phyloP scores from a whole-genome alignment of 2,888 invertebrate genomes.

The Cinara cedri region DNA sequence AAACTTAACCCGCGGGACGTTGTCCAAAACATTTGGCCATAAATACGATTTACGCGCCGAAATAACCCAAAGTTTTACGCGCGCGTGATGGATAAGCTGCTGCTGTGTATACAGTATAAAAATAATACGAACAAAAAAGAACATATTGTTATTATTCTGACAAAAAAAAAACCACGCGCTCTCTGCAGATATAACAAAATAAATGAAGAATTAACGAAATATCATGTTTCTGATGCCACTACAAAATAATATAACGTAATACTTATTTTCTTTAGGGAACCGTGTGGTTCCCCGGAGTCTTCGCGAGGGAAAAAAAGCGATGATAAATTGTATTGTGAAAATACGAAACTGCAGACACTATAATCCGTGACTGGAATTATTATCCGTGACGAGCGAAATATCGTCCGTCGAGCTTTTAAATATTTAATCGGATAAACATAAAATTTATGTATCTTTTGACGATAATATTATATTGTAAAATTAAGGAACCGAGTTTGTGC shows the following conservation, averaged over 20 bases:
- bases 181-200: too few relatives aligned
- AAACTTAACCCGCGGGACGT: constrained; percentile 54
- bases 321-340: constrained; percentile 24
- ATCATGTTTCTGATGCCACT: background rate
- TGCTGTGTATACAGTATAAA: constrained; percentile 32
- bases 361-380: background rate
- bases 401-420: background rate
- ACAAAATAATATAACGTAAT: too few relatives aligned
- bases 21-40: constrained; percentile 53
- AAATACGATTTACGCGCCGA: constrained; percentile 53
- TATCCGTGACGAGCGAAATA: background rate
- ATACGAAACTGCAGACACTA: constrained; percentile 10
- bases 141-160: background rate
- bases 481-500: background rate
- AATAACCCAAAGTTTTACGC: constrained; percentile 44
- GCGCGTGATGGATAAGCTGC: constrained; percentile 41
- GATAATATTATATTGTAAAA: constrained; percentile 12
- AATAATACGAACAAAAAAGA: constrained; percentile 44
- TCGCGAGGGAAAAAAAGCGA: background rate
- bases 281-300: background rate
- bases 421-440: constrained; percentile 38
- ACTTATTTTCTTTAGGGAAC: constrained; percentile 2
- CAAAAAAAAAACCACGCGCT: background rate
- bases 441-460: background rate
- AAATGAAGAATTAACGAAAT: constrained; percentile 10